Evolutionary conservation across 2,797 vertebrate species (phyloP).

Genomic region (Dicrostonyx torquatus): DNA sequence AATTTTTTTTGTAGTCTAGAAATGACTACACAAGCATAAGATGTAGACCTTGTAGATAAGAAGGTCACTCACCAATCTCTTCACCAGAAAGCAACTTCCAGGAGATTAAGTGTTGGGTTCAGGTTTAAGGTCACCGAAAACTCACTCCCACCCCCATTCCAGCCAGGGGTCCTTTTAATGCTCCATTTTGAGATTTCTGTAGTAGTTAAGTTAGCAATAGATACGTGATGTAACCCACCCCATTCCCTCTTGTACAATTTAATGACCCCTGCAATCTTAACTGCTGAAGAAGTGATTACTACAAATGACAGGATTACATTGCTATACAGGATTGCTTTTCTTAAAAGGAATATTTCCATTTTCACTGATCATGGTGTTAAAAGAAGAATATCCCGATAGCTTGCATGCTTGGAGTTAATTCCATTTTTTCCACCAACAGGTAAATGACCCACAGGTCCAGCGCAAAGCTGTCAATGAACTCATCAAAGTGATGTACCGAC

Average conservation of each 20-base stretch:
- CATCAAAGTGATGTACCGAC: constrained; percentile 66
- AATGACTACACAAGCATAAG: background rate
- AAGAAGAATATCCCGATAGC: background rate
- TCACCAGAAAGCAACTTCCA: background rate
- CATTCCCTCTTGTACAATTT: background rate
- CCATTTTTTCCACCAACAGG: constrained; percentile 75
- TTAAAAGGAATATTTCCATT: constrained; percentile 24
- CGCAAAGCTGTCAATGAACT: constrained; percentile 85
- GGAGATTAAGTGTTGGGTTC: background rate
- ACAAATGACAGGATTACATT: background rate
- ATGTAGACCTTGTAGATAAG: background rate
- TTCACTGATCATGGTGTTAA: background rate
- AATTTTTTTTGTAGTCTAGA: background rate
- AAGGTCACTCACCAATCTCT: background rate
- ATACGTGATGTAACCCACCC: background rate
- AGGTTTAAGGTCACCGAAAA: background rate
- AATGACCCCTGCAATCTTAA: constrained; percentile 19
- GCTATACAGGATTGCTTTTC: background rate
- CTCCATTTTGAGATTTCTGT: constrained; percentile 24
- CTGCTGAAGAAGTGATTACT: background rate
- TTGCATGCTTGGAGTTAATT: constrained; percentile 20
- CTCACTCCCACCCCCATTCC: background rate
- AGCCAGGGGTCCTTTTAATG: background rate
- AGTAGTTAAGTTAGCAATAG: background rate
- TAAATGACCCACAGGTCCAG: constrained; percentile 81